Percentiles rank a stretch among this genome's conserved stretches.
Evolutionary conservation across 1,140 invertebrate genomes (phyloP).

Genomic region (Leptinotarsa lineolata): DNA sequence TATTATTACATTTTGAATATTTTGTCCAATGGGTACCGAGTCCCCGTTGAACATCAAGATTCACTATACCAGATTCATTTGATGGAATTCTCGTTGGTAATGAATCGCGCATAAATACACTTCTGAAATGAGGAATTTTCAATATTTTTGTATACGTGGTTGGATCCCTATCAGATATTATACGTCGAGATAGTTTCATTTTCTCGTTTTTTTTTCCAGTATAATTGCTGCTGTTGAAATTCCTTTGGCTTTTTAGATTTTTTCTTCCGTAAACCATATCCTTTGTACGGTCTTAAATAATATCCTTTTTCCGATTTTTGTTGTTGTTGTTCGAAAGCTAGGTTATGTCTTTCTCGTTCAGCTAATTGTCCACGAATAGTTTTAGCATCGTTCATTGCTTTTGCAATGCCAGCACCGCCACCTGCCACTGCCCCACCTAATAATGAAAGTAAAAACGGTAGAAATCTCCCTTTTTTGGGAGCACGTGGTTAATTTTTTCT

Average conservation of each 20-base stretch:
- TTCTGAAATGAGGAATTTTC: conserved; percentile 37
- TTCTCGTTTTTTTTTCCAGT: background rate
- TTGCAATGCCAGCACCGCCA: conserved; percentile 48
- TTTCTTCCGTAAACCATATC: background rate
- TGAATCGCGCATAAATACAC: conserved; percentile 44
- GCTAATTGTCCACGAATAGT: conserved; percentile 42
- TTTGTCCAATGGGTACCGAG: conserved; percentile 54
- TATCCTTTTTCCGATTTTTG: background rate
- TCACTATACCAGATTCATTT: conserved; percentile 52
- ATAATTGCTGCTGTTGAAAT: background rate
- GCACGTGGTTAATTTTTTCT: conserved; percentile 35
- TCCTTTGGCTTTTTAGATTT: background rate
- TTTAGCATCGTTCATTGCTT: conserved; percentile 47
- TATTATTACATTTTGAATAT: conserved; percentile 46
- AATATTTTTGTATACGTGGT: conserved; percentile 35
- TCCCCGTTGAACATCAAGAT: conserved; percentile 47
- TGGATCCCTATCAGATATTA: conserved; percentile 44
- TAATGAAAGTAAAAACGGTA: conserved; percentile 51
- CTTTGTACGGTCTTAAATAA: background rate
- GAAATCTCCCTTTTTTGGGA: conserved; percentile 51
- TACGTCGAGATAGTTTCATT: conserved; percentile 37
- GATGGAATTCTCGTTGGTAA: conserved; percentile 39
- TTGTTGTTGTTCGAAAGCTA: conserved; percentile 42
- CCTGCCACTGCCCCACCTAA: conserved; percentile 49
- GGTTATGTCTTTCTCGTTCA: conserved; percentile 50